Evolutionary conservation across 2,888 invertebrate genomes (phyloP).

Genomic region (Alviniconcha strummeri): DNA sequence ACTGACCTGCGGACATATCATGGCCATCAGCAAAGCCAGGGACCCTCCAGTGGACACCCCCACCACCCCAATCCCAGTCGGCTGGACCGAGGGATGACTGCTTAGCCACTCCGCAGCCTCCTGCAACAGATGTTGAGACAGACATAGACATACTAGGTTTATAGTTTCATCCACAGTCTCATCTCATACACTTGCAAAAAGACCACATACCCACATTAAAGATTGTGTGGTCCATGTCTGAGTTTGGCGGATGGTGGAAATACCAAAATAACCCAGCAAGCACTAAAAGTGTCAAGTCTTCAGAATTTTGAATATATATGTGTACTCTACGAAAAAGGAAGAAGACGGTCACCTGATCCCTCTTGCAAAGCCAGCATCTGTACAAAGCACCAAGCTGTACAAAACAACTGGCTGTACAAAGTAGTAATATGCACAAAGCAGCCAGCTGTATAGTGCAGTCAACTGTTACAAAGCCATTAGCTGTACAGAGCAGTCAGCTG

Average conservation of each 20-base stretch:
- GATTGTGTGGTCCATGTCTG: background rate
- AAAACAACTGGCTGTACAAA: no score
- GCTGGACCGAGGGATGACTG: background rate
- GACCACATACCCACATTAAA: background rate
- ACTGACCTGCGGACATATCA: conserved; percentile 22
- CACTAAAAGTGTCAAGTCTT: no score
- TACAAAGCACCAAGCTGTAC: no score
- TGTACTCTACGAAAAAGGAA: no score
- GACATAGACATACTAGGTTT: background rate
- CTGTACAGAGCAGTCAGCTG: no score
- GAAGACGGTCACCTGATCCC: no score
- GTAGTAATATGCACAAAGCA: no score
- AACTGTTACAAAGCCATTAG: no score
- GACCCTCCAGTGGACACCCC: conserved; percentile 29
- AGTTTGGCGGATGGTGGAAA: background rate
- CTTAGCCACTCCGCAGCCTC: conserved; percentile 18
- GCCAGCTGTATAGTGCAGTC: no score
- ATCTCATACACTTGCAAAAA: background rate
- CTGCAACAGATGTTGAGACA: background rate
- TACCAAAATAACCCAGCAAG: no score
- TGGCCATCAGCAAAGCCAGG: conserved; percentile 25
- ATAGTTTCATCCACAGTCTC: background rate
- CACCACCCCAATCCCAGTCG: conserved; percentile 30
- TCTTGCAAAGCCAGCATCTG: no score
- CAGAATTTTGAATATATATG: no score